Base-by-base conservation (phyloP, 2,113 vertebrate genomes). In the Boulengeromyrus knoepffleri region DNA sequence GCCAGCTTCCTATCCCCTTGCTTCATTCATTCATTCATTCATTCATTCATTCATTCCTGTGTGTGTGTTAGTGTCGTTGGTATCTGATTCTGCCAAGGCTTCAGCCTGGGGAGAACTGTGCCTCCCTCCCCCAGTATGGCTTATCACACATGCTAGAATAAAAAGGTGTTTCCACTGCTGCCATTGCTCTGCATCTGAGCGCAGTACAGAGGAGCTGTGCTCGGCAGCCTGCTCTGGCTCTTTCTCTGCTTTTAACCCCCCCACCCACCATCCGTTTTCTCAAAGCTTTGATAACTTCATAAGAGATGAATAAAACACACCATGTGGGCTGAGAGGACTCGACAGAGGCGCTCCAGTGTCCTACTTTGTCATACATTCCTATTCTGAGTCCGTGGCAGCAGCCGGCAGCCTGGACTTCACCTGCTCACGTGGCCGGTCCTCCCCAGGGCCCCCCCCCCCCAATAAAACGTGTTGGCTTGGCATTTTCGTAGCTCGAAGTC, bases 401-500 rank as follows among this genome's bases (percentile, higher is more conserved):
- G 24, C 58, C 8, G 5, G 80, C 17, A 84, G 17, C 45, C 45
- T n/a, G 21, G 19, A 85, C 45, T 47, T 85, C 42, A 21, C 80
- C 31, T 77, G 13, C 47, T 50, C 21, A 27, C 9, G 10, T 27
- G 31, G 27, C 10, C 3, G 66, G 36, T 19, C 39, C 77, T 83
- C 77, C 39, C 77, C 39, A 39, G 15, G 74, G 3, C 13, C 1
- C 31, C 31, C 31, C 3, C 15, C 70, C 31, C 31, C 13, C n/a
- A 70, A 31, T 31, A 70, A 70, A 66, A 13, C n/a, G 3, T 70
- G 62, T 31, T 31, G 27, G 62, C 62, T 70, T 70, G 10, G 62
- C 62, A 13, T 12, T 13, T 19, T 85, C 83, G 7, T 27, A 49
- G 62, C 89, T 46, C 88, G 90, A 89, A 91, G 92, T 92, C 92